Conservation (phyloP, 2,888 invertebrate genomes). For the Aquatica leii region DNA sequence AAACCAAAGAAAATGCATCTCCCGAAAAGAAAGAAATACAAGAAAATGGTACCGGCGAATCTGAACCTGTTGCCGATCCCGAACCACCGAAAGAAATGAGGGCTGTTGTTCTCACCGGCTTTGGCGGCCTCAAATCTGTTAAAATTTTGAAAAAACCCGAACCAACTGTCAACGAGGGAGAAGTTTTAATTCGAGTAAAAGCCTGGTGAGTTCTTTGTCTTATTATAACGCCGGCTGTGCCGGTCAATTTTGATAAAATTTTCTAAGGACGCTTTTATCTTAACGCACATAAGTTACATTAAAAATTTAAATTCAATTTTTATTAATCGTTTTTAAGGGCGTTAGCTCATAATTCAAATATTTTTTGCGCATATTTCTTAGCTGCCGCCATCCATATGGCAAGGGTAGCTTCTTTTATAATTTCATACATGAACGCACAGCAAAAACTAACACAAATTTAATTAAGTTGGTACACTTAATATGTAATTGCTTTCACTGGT, state of each 20-base stretch:
- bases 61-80: slow-evolving; percentile 54
- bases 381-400: slow-evolving; percentile 4
- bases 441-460: no score
- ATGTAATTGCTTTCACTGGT: no score
- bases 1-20: slow-evolving; percentile 39
- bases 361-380: no score
- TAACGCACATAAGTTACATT: no score
- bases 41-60: slow-evolving; percentile 61
- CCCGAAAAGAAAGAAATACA: slow-evolving; percentile 52
- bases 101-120: slow-evolving; percentile 83
- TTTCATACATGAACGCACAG: not conserved
- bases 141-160: slow-evolving; percentile 84
- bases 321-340: not conserved
- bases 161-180: slow-evolving; percentile 74
- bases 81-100: slow-evolving; percentile 83
- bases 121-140: slow-evolving; percentile 86
- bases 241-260: no score
- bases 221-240: not conserved
- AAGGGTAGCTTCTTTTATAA: slow-evolving; percentile 1
- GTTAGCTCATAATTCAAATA: not conserved
- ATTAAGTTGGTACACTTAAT: not conserved
- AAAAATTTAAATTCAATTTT: not conserved
- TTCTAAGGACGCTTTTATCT: no score
- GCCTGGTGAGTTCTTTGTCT: slow-evolving; percentile 76
- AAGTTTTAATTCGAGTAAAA: slow-evolving; percentile 84